These are phyloP conservation scores for Caerostris darwini DNA, from an alignment of 1,140 invertebrate genomes.

Conservation along the genomic window DNA sequence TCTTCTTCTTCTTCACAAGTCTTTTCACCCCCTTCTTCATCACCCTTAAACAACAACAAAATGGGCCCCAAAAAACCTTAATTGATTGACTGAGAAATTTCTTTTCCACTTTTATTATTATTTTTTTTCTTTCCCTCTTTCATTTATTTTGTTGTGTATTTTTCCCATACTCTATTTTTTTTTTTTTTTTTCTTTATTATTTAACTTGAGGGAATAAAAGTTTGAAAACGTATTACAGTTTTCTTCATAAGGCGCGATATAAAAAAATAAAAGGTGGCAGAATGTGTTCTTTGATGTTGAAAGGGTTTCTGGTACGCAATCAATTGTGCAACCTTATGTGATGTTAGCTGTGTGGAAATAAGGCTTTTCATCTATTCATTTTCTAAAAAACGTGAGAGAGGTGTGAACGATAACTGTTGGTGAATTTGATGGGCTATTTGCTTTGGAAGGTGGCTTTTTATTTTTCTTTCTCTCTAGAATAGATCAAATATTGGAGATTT, in stretches of 20 bases:
- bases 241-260: conserved; percentile 35
- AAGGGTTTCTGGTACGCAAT: not conserved
- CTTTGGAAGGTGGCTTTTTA: not conserved
- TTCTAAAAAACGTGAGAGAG: not conserved
- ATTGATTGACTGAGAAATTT: conserved; percentile 62
- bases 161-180: not conserved
- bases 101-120: not conserved
- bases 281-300: not conserved
- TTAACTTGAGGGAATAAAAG: conserved; percentile 47
- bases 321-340: conserved; percentile 38
- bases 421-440: conserved; percentile 30
- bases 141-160: not conserved
- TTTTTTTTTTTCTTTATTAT: not conserved
- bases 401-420: conserved; percentile 40
- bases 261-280: not conserved
- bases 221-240: conserved; percentile 70
- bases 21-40: not conserved
- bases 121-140: not conserved
- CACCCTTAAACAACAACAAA: conserved; percentile 66
- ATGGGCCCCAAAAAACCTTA: conserved; percentile 45
- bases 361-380: not conserved
- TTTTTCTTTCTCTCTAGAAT: not conserved
- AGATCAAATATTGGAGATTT: conserved; percentile 18
- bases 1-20: not conserved
- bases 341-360: not conserved